These are phyloP conservation scores for Pammene fasciana DNA, from an alignment of 2,888 invertebrate species.

Conservation along the genomic window DNA sequence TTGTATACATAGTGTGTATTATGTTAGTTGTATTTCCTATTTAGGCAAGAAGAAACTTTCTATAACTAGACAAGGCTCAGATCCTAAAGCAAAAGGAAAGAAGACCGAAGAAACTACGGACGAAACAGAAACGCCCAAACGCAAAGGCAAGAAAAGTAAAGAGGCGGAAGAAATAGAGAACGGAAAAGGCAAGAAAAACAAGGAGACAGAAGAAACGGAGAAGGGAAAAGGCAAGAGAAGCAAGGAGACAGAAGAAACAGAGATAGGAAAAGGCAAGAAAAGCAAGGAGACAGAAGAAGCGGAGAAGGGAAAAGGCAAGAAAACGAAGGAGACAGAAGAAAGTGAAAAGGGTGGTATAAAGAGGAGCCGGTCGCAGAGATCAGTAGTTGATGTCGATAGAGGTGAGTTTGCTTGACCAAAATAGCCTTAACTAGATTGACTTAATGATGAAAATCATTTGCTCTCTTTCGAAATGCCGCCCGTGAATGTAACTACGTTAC, in stretches of 20 bases:
- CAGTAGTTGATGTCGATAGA: conserved; percentile 69
- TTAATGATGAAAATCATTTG: not conserved
- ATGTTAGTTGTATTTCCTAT: conserved; percentile 11
- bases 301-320: conserved; percentile 49
- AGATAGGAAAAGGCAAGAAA: conserved; percentile 48
- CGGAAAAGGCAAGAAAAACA: conserved; percentile 39
- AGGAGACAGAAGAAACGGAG: too few relatives aligned
- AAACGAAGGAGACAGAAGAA: conserved; percentile 1
- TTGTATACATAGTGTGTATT: not conserved
- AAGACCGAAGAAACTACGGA: conserved; percentile 34
- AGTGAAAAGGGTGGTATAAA: conserved; percentile 61
- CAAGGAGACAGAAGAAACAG: conserved; percentile 30
- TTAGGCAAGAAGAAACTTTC: conserved; percentile 70
- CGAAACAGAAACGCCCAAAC: conserved; percentile 53
- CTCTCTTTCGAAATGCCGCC: not conserved
- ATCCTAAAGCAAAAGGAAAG: conserved; percentile 46
- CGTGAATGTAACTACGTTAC: not conserved
- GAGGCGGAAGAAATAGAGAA: conserved; percentile 49
- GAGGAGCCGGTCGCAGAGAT: conserved; percentile 70
- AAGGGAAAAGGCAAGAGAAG: conserved; percentile 45
- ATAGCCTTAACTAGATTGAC: not conserved
- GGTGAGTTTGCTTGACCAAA: conserved; percentile 51
- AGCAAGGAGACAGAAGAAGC: not conserved
- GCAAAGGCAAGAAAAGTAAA: conserved; percentile 47
- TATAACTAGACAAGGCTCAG: conserved; percentile 50